Base-by-base conservation (phyloP, 2,113 vertebrate species). In the Rattus rattus region DNA sequence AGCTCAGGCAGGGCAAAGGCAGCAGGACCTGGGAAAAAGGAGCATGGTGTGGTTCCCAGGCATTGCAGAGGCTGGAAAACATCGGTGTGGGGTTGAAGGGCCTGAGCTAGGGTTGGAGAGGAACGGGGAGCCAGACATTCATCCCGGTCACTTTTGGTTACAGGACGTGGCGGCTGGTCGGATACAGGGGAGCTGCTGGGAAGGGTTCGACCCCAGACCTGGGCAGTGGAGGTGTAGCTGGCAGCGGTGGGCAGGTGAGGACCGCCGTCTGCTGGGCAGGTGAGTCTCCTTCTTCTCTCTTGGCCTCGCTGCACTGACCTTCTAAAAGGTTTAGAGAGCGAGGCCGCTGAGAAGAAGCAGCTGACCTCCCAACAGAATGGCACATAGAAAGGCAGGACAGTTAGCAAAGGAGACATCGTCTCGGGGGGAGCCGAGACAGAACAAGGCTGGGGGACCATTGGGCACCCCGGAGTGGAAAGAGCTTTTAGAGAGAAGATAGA, bases 61-160 rank as follows among this genome's bases (percentile, higher is more conserved):
- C 17, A 2, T 65, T 39, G 1, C 0, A 47, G 59, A 52, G 36
- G 43, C 19, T n/a, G 85, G 90, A 73, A 1, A 0, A 81, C 96
- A 95, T 56, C 90, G 0, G 93, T 0, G 8, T 65, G 77, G 63
- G n/a, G 33, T 70, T 17, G 43, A 84, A 0, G 69, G 95, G 95
- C 75, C 94, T 47, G 75, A 86, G 94, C 63, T 22, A 81, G 97
- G 70, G 69, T 39, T 20, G 16, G 54, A 22, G 59, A 75, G 36
- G 76, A 24, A 17, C 49, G 95, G 96, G 96, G 96, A 94, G 97
- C 97, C 97, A 98, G 97, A 20, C 97, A 97, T 92, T 98, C 97
- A 98, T 95, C 97, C 97, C 96, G 97, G 97, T 97, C 61, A 95
- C 47, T 96, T 96, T 70, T 97, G 97, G 97, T 97, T 97, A 81